phyloP scores from a whole-genome alignment of 2,113 vertebrate genomes.

The Electrona antarctica region DNA sequence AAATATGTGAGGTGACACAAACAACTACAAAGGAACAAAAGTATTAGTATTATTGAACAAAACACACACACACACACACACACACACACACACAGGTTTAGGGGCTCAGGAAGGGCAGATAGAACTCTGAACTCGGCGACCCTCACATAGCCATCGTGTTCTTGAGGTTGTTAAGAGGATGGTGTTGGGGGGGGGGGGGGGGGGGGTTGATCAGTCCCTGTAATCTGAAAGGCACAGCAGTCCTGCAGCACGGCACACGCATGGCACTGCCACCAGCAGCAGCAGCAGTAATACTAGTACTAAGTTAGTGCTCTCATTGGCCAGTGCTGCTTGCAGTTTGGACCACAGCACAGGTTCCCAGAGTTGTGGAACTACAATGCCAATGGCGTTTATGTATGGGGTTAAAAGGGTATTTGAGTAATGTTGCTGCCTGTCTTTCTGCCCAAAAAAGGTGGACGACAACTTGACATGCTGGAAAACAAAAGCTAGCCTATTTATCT shows the following conservation, averaged over 20 bases:
- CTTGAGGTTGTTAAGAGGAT: slow-evolving; percentile 35
- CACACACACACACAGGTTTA: too few species aligned
- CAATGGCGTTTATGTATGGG: too few species aligned
- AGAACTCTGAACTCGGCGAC: too few species aligned
- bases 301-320: not conserved
- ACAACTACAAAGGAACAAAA: too few species aligned
- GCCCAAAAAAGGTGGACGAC: not conserved
- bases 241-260: slow-evolving; percentile 5
- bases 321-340: not conserved
- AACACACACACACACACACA: too few species aligned
- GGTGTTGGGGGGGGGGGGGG: slow-evolving; percentile 18
- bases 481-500: not conserved
- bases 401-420: not conserved
- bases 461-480: not conserved
- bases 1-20: too few species aligned
- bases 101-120: too few species aligned
- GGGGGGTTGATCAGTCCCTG: slow-evolving; percentile 34
- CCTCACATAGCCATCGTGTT: slow-evolving; percentile 10
- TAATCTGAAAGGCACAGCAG: slow-evolving; percentile 39
- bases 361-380: not conserved
- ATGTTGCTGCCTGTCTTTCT: not conserved
- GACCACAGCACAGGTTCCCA: not conserved
- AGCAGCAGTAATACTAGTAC: not conserved
- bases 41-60: too few species aligned
- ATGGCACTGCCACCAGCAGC: not conserved